These are phyloP conservation scores for Dynastes tityus DNA, from an alignment of 2,888 invertebrate genomes.

Conservation along the genomic window DNA sequence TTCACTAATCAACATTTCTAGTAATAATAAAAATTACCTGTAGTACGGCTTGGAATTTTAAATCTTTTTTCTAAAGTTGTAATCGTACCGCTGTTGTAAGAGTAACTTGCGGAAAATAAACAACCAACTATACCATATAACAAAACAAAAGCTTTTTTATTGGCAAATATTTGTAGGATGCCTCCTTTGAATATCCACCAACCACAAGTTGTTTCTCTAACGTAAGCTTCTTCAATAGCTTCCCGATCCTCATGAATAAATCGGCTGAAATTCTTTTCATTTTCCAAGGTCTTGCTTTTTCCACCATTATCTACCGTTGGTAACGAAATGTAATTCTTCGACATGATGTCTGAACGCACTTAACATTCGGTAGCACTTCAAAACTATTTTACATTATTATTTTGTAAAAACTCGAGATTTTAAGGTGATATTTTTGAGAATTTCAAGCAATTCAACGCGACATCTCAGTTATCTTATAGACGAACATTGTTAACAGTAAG, in stretches of 20 bases:
- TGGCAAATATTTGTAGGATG: slow-evolving; percentile 76
- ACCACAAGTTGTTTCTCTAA: slow-evolving; percentile 79
- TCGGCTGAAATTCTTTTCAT: slow-evolving; percentile 1
- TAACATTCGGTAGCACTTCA: not conserved
- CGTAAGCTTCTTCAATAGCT: not conserved
- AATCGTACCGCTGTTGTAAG: slow-evolving; percentile 83
- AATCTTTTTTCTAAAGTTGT: slow-evolving; percentile 83
- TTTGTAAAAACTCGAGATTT: not conserved
- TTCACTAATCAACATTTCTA: not conserved
- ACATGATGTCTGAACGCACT: slow-evolving; percentile 8
- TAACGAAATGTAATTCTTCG: slow-evolving; percentile 26
- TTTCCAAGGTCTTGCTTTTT: not conserved
- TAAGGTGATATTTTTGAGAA: not conserved
- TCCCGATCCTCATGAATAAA: not conserved
- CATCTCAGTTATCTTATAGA: slow-evolving; percentile 6
- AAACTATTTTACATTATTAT: not conserved
- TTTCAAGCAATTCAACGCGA: not conserved
- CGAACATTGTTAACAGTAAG: not conserved
- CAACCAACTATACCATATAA: slow-evolving; percentile 80
- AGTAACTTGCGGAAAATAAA: slow-evolving; percentile 79
- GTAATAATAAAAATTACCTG: slow-evolving; percentile 69
- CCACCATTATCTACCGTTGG: not conserved
- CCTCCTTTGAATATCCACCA: slow-evolving; percentile 75
- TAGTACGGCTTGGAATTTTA: slow-evolving; percentile 81
- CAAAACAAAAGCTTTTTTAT: slow-evolving; percentile 75